A percentile compares a stretch with the other conserved stretches of the same genome.
Conservation (phyloP, 2,888 invertebrate species). For the Nasonovia ribisnigri region DNA sequence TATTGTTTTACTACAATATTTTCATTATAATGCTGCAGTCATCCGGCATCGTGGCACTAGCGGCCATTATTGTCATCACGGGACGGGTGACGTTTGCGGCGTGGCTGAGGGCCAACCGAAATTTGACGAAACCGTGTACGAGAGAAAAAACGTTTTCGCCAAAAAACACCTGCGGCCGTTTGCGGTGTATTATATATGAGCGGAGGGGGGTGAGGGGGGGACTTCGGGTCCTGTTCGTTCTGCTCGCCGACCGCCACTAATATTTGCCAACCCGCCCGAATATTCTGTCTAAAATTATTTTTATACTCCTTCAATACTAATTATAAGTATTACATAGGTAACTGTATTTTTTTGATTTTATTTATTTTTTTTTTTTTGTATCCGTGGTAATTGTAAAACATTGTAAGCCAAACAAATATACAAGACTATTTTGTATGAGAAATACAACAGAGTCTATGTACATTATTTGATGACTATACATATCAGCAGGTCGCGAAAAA, state of each 20-base stretch:
- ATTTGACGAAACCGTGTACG: not conserved
- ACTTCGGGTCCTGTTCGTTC: not conserved
- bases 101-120: not conserved
- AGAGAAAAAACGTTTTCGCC: not conserved
- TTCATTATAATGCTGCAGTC: not conserved
- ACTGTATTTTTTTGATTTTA: not conserved
- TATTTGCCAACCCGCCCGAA: not conserved
- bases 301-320: not conserved
- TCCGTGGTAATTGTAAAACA: not conserved
- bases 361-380: not conserved
- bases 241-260: not conserved
- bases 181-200: not conserved
- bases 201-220: rapidly evolving
- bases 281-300: not conserved
- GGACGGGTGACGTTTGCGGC: not conserved
- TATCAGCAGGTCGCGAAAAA: not conserved
- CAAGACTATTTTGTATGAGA: not conserved
- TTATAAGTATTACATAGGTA: not conserved
- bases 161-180: too few species aligned
- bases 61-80: not conserved
- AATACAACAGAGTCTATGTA: not conserved
- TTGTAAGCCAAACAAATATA: not conserved
- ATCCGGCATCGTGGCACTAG: not conserved
- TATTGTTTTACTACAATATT: slow-evolving; percentile 29
- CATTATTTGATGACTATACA: not conserved